Conservation (phyloP, 2,888 invertebrate species). For the Ophion costatus region DNA sequence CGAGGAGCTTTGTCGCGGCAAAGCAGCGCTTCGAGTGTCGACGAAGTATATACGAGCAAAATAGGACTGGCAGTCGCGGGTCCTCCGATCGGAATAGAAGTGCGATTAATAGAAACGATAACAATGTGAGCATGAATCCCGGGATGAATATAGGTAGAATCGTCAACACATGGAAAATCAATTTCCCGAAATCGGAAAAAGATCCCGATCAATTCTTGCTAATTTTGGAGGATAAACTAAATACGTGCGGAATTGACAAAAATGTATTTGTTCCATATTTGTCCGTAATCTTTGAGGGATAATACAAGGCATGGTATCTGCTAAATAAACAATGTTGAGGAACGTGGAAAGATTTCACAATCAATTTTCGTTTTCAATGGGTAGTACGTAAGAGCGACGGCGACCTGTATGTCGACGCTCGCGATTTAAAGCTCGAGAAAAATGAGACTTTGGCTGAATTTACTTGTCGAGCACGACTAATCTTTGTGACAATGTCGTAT, state of each 20-base stretch:
- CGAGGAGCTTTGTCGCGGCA: constrained; percentile 1
- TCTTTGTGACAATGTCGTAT: constrained; percentile 52
- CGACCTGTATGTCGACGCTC: constrained; percentile 32
- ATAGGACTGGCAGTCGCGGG: background rate
- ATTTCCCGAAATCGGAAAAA: constrained; percentile 57
- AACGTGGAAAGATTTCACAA: constrained; percentile 51
- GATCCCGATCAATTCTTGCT: constrained; percentile 49
- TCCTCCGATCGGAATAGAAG: background rate
- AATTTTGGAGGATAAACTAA: constrained; percentile 25
- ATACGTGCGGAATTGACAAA: constrained; percentile 55
- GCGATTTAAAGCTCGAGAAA: constrained; percentile 55
- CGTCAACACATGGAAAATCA: constrained; percentile 52
- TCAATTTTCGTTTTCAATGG: constrained; percentile 20
- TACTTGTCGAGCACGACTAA: constrained; percentile 53
- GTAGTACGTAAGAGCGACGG: background rate
- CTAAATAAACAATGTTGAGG: constrained; percentile 41
- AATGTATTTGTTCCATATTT: constrained; percentile 60
- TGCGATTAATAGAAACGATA: background rate
- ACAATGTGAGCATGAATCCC: background rate
- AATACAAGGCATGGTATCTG: constrained; percentile 53
- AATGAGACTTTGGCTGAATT: constrained; percentile 60
- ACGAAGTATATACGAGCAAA: background rate
- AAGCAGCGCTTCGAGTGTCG: background rate
- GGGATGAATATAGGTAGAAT: constrained; percentile 43
- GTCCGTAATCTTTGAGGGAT: constrained; percentile 56